Conservation (phyloP, 2,888 invertebrate species). For the Epinotia ramella region DNA sequence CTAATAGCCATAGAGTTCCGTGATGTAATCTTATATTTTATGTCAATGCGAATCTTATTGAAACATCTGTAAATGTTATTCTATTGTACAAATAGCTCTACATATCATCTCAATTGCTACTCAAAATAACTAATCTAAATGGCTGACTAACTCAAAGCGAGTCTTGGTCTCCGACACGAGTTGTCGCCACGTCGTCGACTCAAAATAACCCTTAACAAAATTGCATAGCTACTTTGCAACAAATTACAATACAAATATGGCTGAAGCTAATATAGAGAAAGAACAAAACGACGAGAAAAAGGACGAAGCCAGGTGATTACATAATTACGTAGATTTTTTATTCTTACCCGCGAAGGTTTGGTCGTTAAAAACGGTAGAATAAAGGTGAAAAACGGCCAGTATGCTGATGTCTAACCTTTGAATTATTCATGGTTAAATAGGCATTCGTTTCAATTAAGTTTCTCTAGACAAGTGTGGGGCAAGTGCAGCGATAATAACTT, state of each 20-base stretch:
- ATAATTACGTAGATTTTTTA: constrained; percentile 36
- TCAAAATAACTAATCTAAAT: too few relatives aligned
- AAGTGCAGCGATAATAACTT: constrained; percentile 50
- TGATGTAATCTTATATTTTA: too few relatives aligned
- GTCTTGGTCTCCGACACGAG: too few relatives aligned
- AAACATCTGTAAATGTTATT: too few relatives aligned
- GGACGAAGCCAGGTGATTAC: constrained; percentile 31
- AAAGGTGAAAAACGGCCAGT: constrained; percentile 36
- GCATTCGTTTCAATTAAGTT: constrained; percentile 46
- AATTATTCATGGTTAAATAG: constrained; percentile 47
- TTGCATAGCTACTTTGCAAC: constrained; percentile 7
- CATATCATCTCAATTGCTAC: too few relatives aligned
- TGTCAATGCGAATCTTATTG: too few relatives aligned
- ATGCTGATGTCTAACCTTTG: constrained; percentile 39
- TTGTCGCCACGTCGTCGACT: too few relatives aligned
- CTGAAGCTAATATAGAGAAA: background rate
- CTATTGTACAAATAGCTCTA: too few relatives aligned
- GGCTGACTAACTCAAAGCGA: too few relatives aligned
- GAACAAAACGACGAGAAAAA: constrained; percentile 18
- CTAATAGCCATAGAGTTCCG: too few relatives aligned
- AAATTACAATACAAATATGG: constrained; percentile 15
- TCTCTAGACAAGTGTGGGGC: constrained; percentile 40
- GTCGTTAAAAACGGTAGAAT: constrained; percentile 39
- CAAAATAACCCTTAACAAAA: background rate
- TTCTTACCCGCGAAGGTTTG: constrained; percentile 1